phyloP scores from a whole-genome alignment of 2,888 invertebrate species.

The Drosophila fungiperda region DNA sequence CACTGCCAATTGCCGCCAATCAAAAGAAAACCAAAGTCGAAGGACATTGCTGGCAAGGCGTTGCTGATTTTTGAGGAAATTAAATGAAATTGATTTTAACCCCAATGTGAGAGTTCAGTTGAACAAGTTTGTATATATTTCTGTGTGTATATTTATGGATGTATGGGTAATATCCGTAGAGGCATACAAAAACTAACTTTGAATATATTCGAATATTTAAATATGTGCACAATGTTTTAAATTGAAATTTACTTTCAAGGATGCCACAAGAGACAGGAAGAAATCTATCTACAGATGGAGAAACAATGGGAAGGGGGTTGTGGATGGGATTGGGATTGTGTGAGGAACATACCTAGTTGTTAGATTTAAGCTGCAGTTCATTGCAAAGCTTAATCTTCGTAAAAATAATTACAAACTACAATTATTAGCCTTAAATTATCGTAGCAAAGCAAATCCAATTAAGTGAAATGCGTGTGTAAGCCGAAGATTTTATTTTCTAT shows the following conservation, averaged over 20 bases:
- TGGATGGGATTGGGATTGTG: not conserved
- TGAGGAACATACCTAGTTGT: constrained; percentile 12
- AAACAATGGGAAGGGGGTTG: not conserved
- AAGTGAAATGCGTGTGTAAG: constrained; percentile 78
- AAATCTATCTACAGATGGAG: not conserved
- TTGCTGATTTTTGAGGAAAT: constrained; percentile 73
- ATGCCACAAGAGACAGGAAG: constrained; percentile 7
- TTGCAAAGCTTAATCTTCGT: constrained; percentile 47
- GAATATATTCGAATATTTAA: constrained; percentile 45
- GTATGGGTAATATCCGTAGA: constrained; percentile 12
- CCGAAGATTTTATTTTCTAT: constrained; percentile 52
- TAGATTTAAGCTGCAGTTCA: constrained; percentile 43
- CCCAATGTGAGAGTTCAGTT: constrained; percentile 53
- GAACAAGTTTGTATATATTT: not conserved
- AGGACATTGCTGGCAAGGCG: constrained; percentile 59
- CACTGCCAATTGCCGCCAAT: constrained; percentile 73
- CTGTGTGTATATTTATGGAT: constrained; percentile 12
- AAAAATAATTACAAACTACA: constrained; percentile 78
- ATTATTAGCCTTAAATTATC: constrained; percentile 65
- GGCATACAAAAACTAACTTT: constrained; percentile 26
- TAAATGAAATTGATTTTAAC: constrained; percentile 77
- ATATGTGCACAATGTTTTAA: constrained; percentile 47
- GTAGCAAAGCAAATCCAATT: constrained; percentile 72
- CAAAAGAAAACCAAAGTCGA: constrained; percentile 77
- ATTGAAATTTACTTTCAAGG: constrained; percentile 62